Evolutionary conservation across 2,113 vertebrate species (phyloP), one percentile per base, ranked within the genome.

Genomic region (Saccopteryx leptura): DNA sequence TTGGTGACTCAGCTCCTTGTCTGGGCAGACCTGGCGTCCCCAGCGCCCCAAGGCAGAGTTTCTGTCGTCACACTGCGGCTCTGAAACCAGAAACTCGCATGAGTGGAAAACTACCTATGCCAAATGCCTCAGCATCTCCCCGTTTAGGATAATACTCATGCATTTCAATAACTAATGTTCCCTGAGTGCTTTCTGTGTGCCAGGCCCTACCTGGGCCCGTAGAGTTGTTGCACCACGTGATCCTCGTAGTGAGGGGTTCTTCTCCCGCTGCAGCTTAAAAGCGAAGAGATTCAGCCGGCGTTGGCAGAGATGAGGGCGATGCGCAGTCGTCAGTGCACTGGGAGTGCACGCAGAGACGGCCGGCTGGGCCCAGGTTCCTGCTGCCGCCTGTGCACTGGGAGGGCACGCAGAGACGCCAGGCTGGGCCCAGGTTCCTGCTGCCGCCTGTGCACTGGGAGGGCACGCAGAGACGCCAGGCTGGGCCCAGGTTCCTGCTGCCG

Each of bases 231-330:
- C 15, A 66, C 19, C n/a, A 24, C 15, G 21, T n/a, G 24, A 28
- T 10, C 6, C 31, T 65, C 9, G 8, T 10, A 2, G 24, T 33
- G 72, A 56, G 81, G 31, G 46, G 12, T 19, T 65, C 39, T 76
- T 10, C 12, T 24, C 46, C 75, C 15, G 46, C 23, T 17, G 4
- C 65, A 13, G 58, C 65, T 39, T 84, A 23, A 79, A 92, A 46
- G 39, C 46, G 26, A 79, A 26, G 24, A 56, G 60, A 31, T 46
- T 69, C 66, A 50, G 7, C 24, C 13, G 14, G 69, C 63, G n/a
- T 7, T 48, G 2, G 63, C 12, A 46, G 26, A 66, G 63, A 23
- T 14, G 13, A 33, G 10, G 48, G 21, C 4, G 2, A 0, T 0
- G 3, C 71, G 39, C 48, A 24, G 4, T 50, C 11, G 0, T 2